A percentile compares a stretch with the other conserved stretches of the same genome.
These are phyloP conservation scores for Actinopyga echinites DNA, from an alignment of 53 echinoderm and acorn worm genomes.

Conservation along the genomic window DNA sequence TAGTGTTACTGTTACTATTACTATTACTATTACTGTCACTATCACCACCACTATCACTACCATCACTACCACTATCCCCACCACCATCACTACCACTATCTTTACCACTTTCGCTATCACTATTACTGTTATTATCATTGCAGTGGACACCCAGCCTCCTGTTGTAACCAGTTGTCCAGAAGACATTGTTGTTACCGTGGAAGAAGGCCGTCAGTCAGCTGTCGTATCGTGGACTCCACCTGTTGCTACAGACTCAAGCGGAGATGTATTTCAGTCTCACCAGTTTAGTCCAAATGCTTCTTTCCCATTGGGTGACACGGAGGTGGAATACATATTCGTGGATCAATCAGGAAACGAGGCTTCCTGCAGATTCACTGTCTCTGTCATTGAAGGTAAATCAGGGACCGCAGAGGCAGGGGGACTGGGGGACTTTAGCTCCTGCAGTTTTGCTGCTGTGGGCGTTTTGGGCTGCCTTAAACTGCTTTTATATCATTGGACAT, in stretches of 20 bases:
- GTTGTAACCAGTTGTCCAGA: constrained; percentile 16
- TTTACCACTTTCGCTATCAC: background rate
- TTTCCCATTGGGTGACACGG: constrained; percentile 12
- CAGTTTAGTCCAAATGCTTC: background rate
- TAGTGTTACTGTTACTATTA: too few relatives aligned
- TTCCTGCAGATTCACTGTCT: background rate
- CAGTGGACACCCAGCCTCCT: background rate
- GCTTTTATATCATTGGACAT: too few relatives aligned
- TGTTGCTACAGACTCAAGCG: constrained; percentile 8
- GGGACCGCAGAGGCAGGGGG: too few relatives aligned
- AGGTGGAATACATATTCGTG: constrained; percentile 12
- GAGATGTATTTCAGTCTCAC: background rate
- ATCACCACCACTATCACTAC: too few relatives aligned
- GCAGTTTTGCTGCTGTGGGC: too few relatives aligned
- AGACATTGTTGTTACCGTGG: background rate
- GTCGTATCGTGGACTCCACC: constrained; percentile 16
- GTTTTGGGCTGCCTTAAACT: too few relatives aligned
- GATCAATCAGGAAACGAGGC: constrained; percentile 17
- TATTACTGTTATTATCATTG: background rate
- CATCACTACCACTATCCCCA: too few relatives aligned
- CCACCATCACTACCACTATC: background rate
- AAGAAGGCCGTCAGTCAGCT: background rate
- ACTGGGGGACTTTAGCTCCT: too few relatives aligned
- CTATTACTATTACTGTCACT: too few relatives aligned
- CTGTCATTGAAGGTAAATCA: background rate